phyloP scores from a whole-genome alignment of 2,113 vertebrate species.

The Leptosomus discolor region DNA sequence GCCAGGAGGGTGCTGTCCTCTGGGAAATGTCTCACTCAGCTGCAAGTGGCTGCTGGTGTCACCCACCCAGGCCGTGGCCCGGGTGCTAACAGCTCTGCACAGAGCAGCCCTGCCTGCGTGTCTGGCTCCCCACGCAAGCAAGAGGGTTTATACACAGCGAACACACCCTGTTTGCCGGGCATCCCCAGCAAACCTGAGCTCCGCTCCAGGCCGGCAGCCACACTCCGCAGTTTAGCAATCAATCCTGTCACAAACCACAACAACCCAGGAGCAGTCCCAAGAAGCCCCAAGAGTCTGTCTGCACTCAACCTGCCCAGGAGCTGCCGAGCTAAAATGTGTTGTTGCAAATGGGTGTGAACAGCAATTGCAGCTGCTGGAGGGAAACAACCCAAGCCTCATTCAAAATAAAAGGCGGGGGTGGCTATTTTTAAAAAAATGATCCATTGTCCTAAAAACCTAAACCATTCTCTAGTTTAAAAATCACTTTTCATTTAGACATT shows the following conservation, averaged over 20 bases:
- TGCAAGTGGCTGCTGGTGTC: not conserved
- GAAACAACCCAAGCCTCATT: not conserved
- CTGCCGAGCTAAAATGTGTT: not conserved
- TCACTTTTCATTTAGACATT: not conserved
- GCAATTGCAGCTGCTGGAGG: not conserved
- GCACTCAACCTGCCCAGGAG: not conserved
- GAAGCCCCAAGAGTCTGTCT: not conserved
- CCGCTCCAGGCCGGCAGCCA: not conserved
- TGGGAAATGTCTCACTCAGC: not conserved
- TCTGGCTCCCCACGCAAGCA: not conserved
- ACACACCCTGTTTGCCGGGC: not conserved
- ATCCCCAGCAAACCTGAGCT: not conserved
- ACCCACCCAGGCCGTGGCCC: not conserved
- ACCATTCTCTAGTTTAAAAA: not conserved
- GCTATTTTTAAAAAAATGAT: not conserved
- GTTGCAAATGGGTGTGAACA: not conserved
- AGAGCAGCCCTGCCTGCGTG: accelerated
- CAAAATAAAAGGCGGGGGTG: not conserved
- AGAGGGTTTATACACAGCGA: accelerated
- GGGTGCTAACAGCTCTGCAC: accelerated
- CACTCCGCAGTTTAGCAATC: not conserved
- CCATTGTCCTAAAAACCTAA: not conserved
- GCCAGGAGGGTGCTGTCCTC: not conserved
- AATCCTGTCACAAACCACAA: not conserved
- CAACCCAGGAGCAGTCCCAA: not conserved